A percentile compares a stretch with the other conserved stretches of the same genome.
Conservation (phyloP, 2,797 vertebrate species). For the Chelon auratus region DNA sequence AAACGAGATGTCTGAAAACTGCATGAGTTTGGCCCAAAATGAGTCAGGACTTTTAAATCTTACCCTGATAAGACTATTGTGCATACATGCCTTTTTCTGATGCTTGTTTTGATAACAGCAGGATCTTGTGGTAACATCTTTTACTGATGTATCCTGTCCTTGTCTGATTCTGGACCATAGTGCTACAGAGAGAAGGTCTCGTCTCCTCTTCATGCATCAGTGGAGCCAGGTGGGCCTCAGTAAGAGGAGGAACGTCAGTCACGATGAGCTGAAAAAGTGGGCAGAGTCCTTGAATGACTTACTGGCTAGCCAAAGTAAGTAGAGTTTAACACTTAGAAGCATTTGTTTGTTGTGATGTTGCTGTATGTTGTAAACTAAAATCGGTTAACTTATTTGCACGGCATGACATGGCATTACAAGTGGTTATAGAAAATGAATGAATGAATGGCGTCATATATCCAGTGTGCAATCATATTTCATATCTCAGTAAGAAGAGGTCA, state of each 20-base stretch:
- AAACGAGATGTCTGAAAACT: background rate
- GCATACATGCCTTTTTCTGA: background rate
- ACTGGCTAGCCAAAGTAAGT: conserved; percentile 83
- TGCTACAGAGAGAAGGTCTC: conserved; percentile 77
- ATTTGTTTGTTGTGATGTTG: no score
- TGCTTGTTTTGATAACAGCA: background rate
- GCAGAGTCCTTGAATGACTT: conserved; percentile 78
- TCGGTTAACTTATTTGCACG: no score
- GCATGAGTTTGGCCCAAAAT: background rate
- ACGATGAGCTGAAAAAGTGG: conserved; percentile 83
- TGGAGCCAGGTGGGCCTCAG: conserved; percentile 84
- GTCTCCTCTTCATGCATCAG: conserved; percentile 80
- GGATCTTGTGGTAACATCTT: background rate
- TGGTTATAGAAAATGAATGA: no score
- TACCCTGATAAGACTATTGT: background rate
- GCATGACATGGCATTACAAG: no score
- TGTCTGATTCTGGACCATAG: conserved; percentile 36
- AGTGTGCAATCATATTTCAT: no score
- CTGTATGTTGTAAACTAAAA: no score
- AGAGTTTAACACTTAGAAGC: background rate
- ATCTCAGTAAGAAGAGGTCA: no score
- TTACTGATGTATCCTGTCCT: background rate
- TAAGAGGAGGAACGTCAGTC: conserved; percentile 70
- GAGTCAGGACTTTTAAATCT: background rate
- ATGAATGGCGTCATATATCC: no score